Evolutionary conservation across 2,113 vertebrate species (phyloP).

Genomic region (Hystrix brachyura): DNA sequence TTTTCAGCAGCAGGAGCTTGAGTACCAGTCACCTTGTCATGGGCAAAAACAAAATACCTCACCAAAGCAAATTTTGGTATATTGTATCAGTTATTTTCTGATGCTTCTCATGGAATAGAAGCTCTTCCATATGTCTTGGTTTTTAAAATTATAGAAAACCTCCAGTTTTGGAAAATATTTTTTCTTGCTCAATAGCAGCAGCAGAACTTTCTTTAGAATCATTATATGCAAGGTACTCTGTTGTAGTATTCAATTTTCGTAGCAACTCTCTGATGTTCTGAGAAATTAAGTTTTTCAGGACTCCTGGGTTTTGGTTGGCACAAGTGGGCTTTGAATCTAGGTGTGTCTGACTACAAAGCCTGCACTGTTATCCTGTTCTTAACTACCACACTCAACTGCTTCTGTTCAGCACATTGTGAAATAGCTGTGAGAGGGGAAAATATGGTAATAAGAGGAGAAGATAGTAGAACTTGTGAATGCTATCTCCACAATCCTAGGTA

Average conservation of each 20-base stretch:
- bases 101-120: not conserved
- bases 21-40: not conserved
- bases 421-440: not conserved
- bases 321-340: not conserved
- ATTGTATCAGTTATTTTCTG: conserved; percentile 36
- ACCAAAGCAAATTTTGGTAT: not conserved
- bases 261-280: not conserved
- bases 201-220: not conserved
- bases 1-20: not conserved
- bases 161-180: not conserved
- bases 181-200: not conserved
- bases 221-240: not conserved
- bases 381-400: not conserved
- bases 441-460: not conserved
- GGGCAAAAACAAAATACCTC: not conserved
- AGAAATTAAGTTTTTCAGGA: not conserved
- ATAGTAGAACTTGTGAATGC: not conserved
- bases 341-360: not conserved
- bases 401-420: not conserved
- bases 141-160: conserved; percentile 5
- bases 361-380: not conserved
- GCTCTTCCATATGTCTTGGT: not conserved
- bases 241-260: conserved; percentile 29
- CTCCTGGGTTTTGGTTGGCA: not conserved
- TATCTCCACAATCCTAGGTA: not conserved